These are phyloP conservation scores for Thomomys bottae DNA, from an alignment of 2,113 vertebrate species.

Conservation along the genomic window DNA sequence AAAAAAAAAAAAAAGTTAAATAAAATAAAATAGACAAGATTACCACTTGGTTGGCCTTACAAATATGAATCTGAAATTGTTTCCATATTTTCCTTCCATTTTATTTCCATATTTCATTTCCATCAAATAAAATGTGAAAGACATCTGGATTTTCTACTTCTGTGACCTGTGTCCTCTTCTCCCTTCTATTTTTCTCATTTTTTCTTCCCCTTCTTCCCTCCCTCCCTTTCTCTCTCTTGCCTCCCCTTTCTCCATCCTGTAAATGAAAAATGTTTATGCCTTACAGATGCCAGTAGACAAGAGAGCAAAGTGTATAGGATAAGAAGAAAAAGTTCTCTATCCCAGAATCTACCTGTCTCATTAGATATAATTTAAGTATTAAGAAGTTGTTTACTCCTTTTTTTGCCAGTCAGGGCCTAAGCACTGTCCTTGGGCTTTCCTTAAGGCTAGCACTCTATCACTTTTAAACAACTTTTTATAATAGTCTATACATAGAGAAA, in stretches of 20 bases:
- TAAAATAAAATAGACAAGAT: conserved; percentile 1
- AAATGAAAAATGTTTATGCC: neutral
- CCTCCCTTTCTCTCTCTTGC: neutral
- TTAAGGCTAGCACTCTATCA: no score
- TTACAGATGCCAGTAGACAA: neutral
- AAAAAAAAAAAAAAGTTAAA: no score
- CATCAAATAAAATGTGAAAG: neutral
- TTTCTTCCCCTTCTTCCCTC: fast-evolving
- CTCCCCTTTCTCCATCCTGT: neutral
- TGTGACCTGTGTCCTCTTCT: neutral
- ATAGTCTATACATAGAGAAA: conserved; percentile 57
- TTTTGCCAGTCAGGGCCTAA: no score
- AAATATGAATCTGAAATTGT: neutral
- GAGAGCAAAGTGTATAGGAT: neutral
- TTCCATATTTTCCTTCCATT: neutral
- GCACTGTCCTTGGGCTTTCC: no score
- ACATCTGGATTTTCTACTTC: neutral
- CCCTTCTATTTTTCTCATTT: fast-evolving
- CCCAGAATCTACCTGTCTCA: conserved; percentile 8
- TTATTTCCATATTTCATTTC: neutral
- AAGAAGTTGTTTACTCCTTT: conserved; percentile 23
- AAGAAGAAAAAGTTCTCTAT: neutral
- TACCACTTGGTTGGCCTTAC: neutral
- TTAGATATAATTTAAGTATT: conserved; percentile 54
- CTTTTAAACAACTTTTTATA: conserved; percentile 67